These are phyloP conservation scores for Dexiosoma caninum DNA, from an alignment of 2,888 invertebrate genomes.

Conservation along the genomic window DNA sequence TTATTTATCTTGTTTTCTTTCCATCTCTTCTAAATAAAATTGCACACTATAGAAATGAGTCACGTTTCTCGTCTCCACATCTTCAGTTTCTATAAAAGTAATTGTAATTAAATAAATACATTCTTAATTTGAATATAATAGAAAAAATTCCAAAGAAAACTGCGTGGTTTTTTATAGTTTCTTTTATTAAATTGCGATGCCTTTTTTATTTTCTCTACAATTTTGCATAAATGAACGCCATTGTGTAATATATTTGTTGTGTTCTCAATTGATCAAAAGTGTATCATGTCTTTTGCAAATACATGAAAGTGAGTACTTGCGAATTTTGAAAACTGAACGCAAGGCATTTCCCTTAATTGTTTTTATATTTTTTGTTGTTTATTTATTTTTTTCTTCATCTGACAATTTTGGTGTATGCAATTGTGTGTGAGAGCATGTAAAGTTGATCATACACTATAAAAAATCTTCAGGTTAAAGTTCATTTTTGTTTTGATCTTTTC, in stretches of 20 bases:
- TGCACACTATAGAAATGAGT: conserved; percentile 49
- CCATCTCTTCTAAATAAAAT: conserved; percentile 33
- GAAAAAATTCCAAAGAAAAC: conserved; percentile 32
- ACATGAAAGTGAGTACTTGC: neutral
- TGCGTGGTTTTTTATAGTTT: conserved; percentile 34
- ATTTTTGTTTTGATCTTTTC: conserved; percentile 25
- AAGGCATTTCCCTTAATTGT: conserved; percentile 34
- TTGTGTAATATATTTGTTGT: conserved; percentile 15
- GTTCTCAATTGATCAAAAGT: conserved; percentile 31
- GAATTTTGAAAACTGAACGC: neutral
- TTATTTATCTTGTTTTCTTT: neutral
- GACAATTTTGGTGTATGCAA: neutral
- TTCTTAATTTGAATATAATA: conserved; percentile 27
- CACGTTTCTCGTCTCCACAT: conserved; percentile 52
- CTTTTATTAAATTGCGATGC: conserved; percentile 23
- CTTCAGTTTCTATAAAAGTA: conserved; percentile 30
- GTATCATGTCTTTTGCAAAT: neutral
- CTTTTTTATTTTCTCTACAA: conserved; percentile 21
- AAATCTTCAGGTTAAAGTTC: conserved; percentile 39
- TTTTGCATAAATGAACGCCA: conserved; percentile 27
- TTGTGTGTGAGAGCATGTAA: neutral
- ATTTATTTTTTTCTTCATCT: neutral
- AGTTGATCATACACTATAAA: conserved; percentile 15
- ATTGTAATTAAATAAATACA: conserved; percentile 24
- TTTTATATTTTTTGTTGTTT: conserved; percentile 8